Conservation (phyloP, 2,888 invertebrate species). For the Archips xylosteana region DNA sequence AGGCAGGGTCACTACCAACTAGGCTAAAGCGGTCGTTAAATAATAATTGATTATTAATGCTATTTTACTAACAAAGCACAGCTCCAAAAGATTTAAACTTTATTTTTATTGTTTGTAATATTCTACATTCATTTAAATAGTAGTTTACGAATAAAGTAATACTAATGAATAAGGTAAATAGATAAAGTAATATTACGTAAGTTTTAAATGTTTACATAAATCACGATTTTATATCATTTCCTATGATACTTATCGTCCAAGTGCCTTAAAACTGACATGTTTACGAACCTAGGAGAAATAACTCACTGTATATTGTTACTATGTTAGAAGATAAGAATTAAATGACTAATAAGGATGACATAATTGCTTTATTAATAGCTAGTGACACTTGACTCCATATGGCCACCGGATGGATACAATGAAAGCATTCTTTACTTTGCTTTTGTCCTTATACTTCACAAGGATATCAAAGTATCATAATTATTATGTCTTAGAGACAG, state of each 20-base stretch:
- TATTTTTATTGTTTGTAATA: too few species aligned
- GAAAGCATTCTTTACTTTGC: constrained; percentile 53
- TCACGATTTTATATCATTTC: constrained; percentile 31
- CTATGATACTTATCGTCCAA: constrained; percentile 35
- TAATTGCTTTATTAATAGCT: constrained; percentile 50
- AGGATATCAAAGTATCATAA: constrained; percentile 3
- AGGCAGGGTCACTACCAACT: too few species aligned
- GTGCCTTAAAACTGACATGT: constrained; percentile 34
- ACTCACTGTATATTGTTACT: constrained; percentile 38
- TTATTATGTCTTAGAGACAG: not conserved
- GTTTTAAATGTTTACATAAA: constrained; percentile 17
- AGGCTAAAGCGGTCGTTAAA: too few species aligned
- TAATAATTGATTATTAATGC: too few species aligned
- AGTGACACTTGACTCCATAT: constrained; percentile 56
- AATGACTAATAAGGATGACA: constrained; percentile 49
- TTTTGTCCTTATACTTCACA: not conserved
- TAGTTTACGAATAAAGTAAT: too few species aligned
- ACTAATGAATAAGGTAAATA: not conserved
- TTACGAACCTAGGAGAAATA: constrained; percentile 31
- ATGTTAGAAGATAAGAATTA: constrained; percentile 31
- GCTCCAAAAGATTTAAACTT: too few species aligned
- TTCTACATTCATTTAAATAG: too few species aligned
- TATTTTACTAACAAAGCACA: too few species aligned
- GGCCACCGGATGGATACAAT: constrained; percentile 67
- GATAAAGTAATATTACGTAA: constrained; percentile 16